Conservation (phyloP, 2,888 invertebrate genomes). For the Nemotelus nigrinus region DNA sequence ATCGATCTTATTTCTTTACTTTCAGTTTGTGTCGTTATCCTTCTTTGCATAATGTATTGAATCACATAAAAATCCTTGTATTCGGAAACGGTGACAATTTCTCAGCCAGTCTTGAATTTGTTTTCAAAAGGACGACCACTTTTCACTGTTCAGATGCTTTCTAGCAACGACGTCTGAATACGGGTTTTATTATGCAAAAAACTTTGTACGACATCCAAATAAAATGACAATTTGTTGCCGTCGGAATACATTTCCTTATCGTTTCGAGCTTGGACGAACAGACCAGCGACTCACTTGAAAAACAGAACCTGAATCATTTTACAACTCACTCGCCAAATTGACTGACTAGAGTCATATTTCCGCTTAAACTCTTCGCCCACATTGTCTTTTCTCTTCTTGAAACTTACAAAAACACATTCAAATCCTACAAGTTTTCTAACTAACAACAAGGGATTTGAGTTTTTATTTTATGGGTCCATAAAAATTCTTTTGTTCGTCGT, state of each 20-base stretch:
- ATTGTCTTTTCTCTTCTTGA: too few relatives aligned
- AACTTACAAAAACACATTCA: too few relatives aligned
- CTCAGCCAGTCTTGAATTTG: too few relatives aligned
- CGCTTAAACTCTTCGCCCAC: too few relatives aligned
- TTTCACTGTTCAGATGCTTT: neutral
- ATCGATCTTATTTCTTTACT: too few relatives aligned
- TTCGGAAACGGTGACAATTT: neutral
- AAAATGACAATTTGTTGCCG: neutral
- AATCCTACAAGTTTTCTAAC: neutral
- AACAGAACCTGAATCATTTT: too few relatives aligned
- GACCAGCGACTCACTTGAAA: too few relatives aligned
- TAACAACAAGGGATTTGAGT: neutral
- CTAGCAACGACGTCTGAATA: neutral
- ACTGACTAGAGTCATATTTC: too few relatives aligned
- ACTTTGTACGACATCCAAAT: neutral
- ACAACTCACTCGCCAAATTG: too few relatives aligned
- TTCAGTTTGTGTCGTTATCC: neutral
- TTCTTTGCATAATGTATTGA: constrained; percentile 22
- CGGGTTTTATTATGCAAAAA: neutral
- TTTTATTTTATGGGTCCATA: neutral
- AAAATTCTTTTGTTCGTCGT: neutral
- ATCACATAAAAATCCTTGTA: constrained; percentile 21
- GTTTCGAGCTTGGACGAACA: too few relatives aligned
- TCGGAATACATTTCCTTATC: too few relatives aligned
- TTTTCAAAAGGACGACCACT: too few relatives aligned